Evolutionary conservation across 2,888 invertebrate genomes (phyloP), one percentile per base, ranked within the genome.

Genomic region (Nephrotoma guestfalica): DNA sequence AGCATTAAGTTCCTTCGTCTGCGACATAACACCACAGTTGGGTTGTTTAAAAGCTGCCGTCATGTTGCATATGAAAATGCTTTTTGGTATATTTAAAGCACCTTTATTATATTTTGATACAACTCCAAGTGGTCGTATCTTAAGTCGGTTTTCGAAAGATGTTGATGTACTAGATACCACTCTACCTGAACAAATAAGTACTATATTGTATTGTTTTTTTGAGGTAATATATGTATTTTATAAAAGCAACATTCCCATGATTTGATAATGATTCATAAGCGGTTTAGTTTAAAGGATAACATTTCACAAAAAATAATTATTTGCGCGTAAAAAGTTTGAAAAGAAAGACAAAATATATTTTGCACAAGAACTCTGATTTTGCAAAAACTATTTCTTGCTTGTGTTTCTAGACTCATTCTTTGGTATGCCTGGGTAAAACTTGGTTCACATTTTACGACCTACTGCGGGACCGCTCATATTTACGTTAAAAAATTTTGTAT

Each of bases 11-110:
- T 94, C 94, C 90, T 93, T 94, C 92, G 92, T 94, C 90, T 92
- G 93, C 91, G 95, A 95, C 92, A 92, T 95, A 92, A 92, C 93
- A 90, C 94, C 95, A 88, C 94, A 93, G 90, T 91, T 95, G 92
- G 95, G 94, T 89, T 89, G 88, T 47, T 88, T 91, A 87, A 88
- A 88, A 6, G 91, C 91, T 83, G 90, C 91, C 51, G 86, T 88
- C 9, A 71, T 89, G 4, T 88, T 93, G 88, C 93, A 93, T 90
- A 88, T 88, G 86, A 86, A 88, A 40, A 89, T 94, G 88, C 89
- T 94, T 87, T 87, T 88, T 43, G 92, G 92, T 87, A 90, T 94
- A 87, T 88, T 94, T 87, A 91, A 91, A 87, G 91, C 92, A 30
- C 94, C 94, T 40, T 90, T 94, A 91, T 89, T 90, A 86, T 94